Evolutionary conservation across 2,113 vertebrate species (phyloP).

Genomic region (Choloepus hoffmanni): DNA sequence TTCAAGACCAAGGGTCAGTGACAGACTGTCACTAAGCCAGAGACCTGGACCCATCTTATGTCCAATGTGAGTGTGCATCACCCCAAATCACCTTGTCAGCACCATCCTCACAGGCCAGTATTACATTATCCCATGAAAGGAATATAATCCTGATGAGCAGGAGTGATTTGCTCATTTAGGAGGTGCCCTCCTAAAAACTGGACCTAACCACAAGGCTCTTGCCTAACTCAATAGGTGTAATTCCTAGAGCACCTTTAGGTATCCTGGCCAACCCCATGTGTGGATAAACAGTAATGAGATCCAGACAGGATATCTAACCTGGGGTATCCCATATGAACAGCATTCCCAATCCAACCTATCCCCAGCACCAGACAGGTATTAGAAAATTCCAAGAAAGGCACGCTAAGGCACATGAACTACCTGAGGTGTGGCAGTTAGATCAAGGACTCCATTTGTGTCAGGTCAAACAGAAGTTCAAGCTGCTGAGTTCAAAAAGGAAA

Average conservation of each 20-base stretch:
- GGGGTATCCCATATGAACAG: neutral
- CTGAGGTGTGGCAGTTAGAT: neutral
- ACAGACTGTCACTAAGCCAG: neutral
- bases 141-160: neutral
- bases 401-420: neutral
- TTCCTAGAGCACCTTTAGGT: neutral
- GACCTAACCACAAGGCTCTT: neutral
- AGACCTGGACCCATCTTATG: neutral
- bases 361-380: neutral
- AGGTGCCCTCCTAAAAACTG: neutral
- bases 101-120: neutral
- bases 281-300: neutral
- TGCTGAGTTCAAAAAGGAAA: neutral
- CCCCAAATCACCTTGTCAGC: neutral
- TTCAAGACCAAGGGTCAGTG: neutral
- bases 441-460: neutral
- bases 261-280: neutral
- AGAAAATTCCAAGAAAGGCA: neutral
- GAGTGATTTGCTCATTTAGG: neutral
- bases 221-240: neutral
- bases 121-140: neutral
- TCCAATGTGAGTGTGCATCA: neutral
- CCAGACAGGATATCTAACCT: neutral
- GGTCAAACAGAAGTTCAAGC: neutral
- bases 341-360: neutral